phyloP scores from a whole-genome alignment of 2,113 vertebrate species.

The Clarias batrachus region DNA sequence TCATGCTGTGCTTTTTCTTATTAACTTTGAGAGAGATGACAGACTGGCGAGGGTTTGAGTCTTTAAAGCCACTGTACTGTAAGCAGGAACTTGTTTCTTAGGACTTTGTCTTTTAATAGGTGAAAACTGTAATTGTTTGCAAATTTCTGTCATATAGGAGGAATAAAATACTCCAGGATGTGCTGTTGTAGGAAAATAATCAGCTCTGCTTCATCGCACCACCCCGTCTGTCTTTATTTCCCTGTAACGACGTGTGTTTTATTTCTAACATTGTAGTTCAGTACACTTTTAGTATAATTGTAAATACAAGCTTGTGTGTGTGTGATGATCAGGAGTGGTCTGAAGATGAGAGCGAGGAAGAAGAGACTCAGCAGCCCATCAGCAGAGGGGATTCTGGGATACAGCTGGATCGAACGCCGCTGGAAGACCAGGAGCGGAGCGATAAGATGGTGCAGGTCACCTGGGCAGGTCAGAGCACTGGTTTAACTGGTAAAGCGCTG shows the following conservation, averaged over 20 bases:
- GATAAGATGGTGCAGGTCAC: conserved; percentile 74
- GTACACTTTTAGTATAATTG: neutral
- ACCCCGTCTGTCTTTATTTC: neutral
- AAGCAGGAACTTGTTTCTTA: too few relatives aligned
- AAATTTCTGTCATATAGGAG: too few relatives aligned
- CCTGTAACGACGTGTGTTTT: neutral
- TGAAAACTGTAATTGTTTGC: too few relatives aligned
- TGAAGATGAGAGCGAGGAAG: conserved; percentile 88
- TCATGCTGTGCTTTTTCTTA: too few relatives aligned
- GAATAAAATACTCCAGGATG: neutral
- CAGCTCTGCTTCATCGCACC: neutral
- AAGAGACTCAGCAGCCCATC: conserved; percentile 82
- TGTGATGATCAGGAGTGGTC: conserved; percentile 83
- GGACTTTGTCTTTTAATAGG: too few relatives aligned
- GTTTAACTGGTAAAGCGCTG: conserved; percentile 4
- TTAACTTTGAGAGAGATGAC: too few relatives aligned
- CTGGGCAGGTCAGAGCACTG: conserved; percentile 66
- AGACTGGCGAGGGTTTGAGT: too few relatives aligned
- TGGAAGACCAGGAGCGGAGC: conserved; percentile 83
- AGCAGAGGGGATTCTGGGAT: conserved; percentile 97
- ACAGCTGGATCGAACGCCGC: conserved; percentile 90
- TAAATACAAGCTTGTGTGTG: neutral
- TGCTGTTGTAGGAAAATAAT: neutral
- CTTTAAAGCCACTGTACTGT: too few relatives aligned
- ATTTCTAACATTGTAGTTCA: neutral